Percentiles rank a stretch among this genome's conserved stretches.
Conservation (phyloP, 2,113 vertebrate species). For the Acrocephalus arundinaceus region DNA sequence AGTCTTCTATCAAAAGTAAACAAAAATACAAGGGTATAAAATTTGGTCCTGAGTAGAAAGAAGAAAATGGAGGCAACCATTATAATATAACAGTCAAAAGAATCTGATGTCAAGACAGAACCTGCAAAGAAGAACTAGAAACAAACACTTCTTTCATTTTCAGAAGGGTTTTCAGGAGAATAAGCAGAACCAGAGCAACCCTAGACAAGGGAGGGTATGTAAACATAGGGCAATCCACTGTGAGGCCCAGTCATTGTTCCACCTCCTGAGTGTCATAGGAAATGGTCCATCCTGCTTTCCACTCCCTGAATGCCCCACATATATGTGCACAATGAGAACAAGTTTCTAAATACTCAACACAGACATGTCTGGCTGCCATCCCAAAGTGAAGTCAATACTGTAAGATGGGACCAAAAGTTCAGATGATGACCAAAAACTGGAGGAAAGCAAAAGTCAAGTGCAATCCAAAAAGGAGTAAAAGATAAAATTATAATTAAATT, state of each 20-base stretch:
- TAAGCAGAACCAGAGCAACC: not conserved
- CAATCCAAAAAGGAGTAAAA: not conserved
- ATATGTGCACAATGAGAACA: not conserved
- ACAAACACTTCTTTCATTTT: not conserved
- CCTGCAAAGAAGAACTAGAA: not conserved
- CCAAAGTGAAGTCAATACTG: not conserved
- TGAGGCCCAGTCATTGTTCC: not conserved
- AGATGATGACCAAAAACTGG: not conserved
- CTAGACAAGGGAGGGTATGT: not conserved
- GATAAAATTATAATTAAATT: not conserved
- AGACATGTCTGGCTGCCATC: not conserved
- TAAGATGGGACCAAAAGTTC: not conserved
- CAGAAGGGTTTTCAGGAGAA: not conserved
- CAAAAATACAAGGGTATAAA: not conserved
- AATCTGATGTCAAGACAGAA: not conserved
- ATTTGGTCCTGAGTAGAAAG: not conserved
- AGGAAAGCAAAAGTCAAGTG: not conserved
- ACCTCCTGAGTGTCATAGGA: not conserved
- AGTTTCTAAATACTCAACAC: not conserved
- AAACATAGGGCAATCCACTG: not conserved
- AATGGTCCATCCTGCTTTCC: not conserved
- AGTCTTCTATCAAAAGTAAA: not conserved
- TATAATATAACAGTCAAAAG: not conserved
- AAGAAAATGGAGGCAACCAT: not conserved
- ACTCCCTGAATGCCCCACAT: not conserved